Percentiles rank a stretch among this genome's conserved stretches.
These are phyloP conservation scores for Procambarus clarkii DNA, from an alignment of 1,140 invertebrate species.

Conservation along the genomic window DNA sequence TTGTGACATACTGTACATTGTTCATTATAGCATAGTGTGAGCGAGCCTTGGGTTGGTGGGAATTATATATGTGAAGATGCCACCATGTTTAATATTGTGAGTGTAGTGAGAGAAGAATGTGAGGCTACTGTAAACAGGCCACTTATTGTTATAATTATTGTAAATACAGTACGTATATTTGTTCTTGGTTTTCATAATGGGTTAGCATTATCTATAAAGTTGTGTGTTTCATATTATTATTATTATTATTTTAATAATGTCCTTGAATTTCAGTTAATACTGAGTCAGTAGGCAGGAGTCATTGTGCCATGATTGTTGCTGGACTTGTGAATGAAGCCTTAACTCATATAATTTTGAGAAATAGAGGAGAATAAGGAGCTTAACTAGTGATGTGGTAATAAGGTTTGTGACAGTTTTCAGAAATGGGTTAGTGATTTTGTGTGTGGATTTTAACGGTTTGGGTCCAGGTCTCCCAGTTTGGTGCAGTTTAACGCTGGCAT, in stretches of 20 bases:
- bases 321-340: background rate
- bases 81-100: no score
- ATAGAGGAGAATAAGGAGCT: background rate
- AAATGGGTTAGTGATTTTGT: constrained; percentile 1
- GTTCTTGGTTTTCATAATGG: background rate
- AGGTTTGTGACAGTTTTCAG: background rate
- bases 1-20: no score
- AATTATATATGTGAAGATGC: no score
- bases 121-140: no score
- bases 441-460: background rate
- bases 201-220: background rate
- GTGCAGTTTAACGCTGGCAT: background rate
- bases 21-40: no score
- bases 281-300: background rate
- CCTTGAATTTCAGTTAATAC: background rate
- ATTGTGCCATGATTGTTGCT: background rate
- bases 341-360: background rate
- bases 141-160: no score
- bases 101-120: no score
- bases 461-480: background rate
- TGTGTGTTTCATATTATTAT: no score
- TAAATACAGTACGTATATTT: background rate
- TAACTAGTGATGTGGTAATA: background rate
- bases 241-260: background rate
- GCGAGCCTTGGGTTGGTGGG: no score